Evolutionary conservation across 2,888 invertebrate species (phyloP).

Genomic region (Mamestra brassicae): DNA sequence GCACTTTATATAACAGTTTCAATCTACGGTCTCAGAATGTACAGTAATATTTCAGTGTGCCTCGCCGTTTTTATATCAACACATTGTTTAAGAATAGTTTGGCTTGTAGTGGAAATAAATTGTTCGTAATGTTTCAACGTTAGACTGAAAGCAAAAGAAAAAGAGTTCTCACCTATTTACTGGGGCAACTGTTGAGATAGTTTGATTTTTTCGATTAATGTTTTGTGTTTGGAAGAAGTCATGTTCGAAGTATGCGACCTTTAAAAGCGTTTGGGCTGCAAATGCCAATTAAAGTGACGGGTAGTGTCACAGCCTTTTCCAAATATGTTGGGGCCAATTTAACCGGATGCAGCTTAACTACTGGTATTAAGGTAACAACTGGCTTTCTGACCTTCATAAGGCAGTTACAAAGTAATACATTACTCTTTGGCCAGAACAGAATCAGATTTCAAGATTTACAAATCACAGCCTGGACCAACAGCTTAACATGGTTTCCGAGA

Average conservation of each 20-base stretch:
- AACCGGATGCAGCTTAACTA: no score
- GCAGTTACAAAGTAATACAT: no score
- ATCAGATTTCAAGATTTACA: no score
- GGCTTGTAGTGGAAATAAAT: conserved; percentile 30
- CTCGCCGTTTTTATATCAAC: conserved; percentile 15
- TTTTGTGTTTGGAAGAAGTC: not conserved
- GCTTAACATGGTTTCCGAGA: no score
- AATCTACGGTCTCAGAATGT: conserved; percentile 14
- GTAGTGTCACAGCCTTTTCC: no score
- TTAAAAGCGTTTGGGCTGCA: no score
- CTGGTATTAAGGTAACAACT: no score
- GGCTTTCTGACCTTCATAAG: no score
- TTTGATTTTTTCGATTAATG: not conserved
- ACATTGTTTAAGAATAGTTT: conserved; percentile 34
- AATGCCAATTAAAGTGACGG: no score
- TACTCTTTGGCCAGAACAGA: no score
- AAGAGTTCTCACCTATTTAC: conserved; percentile 15
- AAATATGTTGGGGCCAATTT: no score
- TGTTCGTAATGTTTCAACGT: conserved; percentile 39
- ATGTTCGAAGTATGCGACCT: not conserved
- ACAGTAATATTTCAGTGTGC: conserved; percentile 22
- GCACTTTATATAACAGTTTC: not conserved
- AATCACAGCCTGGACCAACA: no score
- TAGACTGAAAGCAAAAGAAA: conserved; percentile 3
- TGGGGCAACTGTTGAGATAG: not conserved